Evolutionary conservation across 2,113 vertebrate species (phyloP).

Genomic region (Pagrus major): DNA sequence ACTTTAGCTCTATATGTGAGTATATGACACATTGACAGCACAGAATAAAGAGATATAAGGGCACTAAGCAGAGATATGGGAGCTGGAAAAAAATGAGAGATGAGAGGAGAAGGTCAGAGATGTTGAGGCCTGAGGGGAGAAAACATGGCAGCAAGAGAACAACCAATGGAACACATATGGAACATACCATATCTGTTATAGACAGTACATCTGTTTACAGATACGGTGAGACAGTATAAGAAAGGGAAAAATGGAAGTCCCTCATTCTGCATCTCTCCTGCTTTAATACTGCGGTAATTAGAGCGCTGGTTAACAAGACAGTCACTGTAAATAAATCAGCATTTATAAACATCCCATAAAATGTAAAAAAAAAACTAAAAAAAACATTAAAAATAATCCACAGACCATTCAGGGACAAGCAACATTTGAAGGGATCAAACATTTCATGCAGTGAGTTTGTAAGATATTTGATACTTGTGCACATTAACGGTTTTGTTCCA

Average conservation of each 20-base stretch:
- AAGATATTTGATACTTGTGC: background rate
- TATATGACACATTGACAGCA: background rate
- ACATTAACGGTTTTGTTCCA: background rate
- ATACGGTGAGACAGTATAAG: background rate
- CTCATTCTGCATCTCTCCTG: conserved; percentile 3
- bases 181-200: background rate
- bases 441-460: conserved; percentile 52
- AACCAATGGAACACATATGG: no score
- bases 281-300: conserved; percentile 57
- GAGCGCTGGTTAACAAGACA: conserved; percentile 1
- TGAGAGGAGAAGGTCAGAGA: conserved; percentile 21
- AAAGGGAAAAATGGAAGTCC: background rate
- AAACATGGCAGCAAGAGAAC: conserved; percentile 15
- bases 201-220: background rate
- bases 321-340: conserved; percentile 28
- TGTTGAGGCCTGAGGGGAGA: background rate
- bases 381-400: background rate
- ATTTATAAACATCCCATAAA: conserved; percentile 9
- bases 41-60: background rate
- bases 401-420: background rate
- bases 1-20: background rate
- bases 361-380: background rate
- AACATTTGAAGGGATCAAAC: conserved; percentile 30
- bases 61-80: background rate
- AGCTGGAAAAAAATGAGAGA: conserved; percentile 3